Evolutionary conservation across 2,797 vertebrate genomes (phyloP).

Genomic region (Odontamblyopus rebecca): DNA sequence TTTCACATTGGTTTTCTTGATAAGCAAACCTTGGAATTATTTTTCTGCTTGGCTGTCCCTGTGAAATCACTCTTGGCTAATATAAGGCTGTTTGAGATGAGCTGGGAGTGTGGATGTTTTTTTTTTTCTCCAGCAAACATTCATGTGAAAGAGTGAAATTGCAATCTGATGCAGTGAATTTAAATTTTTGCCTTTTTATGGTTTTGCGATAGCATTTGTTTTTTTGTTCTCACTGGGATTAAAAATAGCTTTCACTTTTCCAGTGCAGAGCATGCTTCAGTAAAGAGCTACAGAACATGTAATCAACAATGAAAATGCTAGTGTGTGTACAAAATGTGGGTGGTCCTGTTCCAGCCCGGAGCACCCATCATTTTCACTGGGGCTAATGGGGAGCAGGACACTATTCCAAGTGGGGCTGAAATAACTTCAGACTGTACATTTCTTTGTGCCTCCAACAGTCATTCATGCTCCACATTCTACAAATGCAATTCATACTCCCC

Average conservation of each 20-base stretch:
- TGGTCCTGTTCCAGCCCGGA: slow-evolving; percentile 33
- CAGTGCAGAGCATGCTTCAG: slow-evolving; percentile 24
- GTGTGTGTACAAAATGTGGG: slow-evolving; percentile 11
- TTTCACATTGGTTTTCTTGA: slow-evolving; percentile 70
- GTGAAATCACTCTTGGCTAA: slow-evolving; percentile 77
- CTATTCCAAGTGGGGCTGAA: slow-evolving; percentile 34
- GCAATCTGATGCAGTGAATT: slow-evolving; percentile 2
- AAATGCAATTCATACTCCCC: background rate
- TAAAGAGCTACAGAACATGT: slow-evolving; percentile 17
- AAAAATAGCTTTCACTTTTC: slow-evolving; percentile 30
- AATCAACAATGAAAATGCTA: slow-evolving; percentile 19
- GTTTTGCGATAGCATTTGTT: slow-evolving; percentile 16
- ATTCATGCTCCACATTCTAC: slow-evolving; percentile 1
- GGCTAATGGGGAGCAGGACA: slow-evolving; percentile 41
- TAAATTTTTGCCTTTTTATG: background rate
- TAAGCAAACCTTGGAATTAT: slow-evolving; percentile 79
- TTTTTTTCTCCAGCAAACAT: slow-evolving; percentile 41
- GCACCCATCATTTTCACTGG: slow-evolving; percentile 29
- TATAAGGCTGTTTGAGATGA: slow-evolving; percentile 72
- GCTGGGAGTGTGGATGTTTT: slow-evolving; percentile 46
- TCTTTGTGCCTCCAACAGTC: background rate
- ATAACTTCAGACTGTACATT: background rate
- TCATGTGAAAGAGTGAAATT: slow-evolving; percentile 36
- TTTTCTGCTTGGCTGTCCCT: slow-evolving; percentile 79
- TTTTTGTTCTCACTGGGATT: slow-evolving; percentile 9